Percentiles rank a stretch among this genome's conserved stretches.
These are phyloP conservation scores for Porites evermanni DNA, from an alignment of 92 coral and sea anemone genomes.

Conservation along the genomic window DNA sequence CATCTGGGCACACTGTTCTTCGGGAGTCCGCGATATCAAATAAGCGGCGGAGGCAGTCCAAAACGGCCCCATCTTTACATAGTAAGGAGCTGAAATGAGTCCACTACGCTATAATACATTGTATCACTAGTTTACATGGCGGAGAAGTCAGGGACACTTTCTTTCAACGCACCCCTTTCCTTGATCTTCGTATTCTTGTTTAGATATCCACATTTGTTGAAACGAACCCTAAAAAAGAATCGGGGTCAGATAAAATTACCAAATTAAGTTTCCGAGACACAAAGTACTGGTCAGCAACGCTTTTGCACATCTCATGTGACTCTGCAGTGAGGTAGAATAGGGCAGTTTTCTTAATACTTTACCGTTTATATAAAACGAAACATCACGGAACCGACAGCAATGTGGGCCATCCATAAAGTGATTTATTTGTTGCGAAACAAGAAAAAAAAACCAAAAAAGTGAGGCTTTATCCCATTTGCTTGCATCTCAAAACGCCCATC, in stretches of 20 bases:
- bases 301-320: too few relatives aligned
- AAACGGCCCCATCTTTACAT: neutral
- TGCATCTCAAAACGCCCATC: too few relatives aligned
- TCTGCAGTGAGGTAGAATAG: too few relatives aligned
- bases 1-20: neutral
- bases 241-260: neutral
- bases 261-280: neutral
- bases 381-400: too few relatives aligned
- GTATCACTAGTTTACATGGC: neutral
- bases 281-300: too few relatives aligned
- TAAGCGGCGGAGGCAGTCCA: too few relatives aligned
- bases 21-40: neutral
- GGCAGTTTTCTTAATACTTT: too few relatives aligned
- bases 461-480: too few relatives aligned
- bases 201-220: conserved; percentile 99
- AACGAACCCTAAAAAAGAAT: conserved; percentile 83
- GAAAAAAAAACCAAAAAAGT: too few relatives aligned
- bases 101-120: neutral
- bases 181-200: conserved; percentile 97
- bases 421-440: too few relatives aligned
- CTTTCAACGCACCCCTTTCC: conserved; percentile 98
- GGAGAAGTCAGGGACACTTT: conserved; percentile 79
- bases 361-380: too few relatives aligned
- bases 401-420: too few relatives aligned
- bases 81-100: neutral